These are phyloP conservation scores for Clarias batrachus DNA, from an alignment of 2,113 vertebrate species.

Conservation along the genomic window DNA sequence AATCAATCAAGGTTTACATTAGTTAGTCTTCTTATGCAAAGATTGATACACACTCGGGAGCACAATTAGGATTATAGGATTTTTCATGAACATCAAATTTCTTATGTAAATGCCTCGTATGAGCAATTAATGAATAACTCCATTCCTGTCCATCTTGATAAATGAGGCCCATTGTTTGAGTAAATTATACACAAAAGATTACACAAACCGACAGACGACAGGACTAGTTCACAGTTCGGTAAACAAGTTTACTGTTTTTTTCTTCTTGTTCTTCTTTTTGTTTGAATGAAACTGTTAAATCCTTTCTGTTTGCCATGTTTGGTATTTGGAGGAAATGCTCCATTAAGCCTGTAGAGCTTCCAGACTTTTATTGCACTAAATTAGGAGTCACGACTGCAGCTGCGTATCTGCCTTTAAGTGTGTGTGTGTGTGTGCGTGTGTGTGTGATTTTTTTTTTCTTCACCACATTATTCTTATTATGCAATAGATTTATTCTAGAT, in stretches of 20 bases:
- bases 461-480: neutral
- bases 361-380: neutral
- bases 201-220: neutral
- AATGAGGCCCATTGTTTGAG: neutral
- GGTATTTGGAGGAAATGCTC: neutral
- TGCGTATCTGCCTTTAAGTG: neutral
- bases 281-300: neutral
- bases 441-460: neutral
- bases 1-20: neutral
- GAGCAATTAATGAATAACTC: neutral
- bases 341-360: neutral
- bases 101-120: neutral
- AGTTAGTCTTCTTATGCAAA: neutral
- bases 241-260: neutral
- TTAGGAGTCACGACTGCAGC: neutral
- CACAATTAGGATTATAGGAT: neutral
- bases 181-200: neutral
- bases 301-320: neutral
- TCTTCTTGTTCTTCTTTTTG: neutral
- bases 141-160: neutral
- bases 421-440: neutral
- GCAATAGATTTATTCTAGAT: neutral
- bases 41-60: neutral
- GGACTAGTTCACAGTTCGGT: neutral
- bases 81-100: neutral